Percentiles rank a stretch among this genome's conserved stretches.
phyloP scores from a whole-genome alignment of 2,888 invertebrate genomes.

The Tiliacea citrago region DNA sequence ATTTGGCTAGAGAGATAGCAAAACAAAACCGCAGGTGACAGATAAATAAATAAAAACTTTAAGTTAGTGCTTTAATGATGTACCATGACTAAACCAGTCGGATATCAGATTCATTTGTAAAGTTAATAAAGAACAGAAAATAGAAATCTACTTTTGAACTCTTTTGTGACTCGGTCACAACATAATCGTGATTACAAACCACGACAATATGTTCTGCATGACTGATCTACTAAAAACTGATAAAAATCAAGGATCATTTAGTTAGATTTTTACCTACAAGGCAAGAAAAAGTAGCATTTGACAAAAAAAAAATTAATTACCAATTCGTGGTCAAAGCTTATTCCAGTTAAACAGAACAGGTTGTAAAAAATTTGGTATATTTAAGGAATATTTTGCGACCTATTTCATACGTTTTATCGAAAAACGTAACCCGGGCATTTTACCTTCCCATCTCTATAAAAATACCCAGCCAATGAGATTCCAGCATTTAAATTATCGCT shows the following conservation, averaged over 20 bases:
- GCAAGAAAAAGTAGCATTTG: slow-evolving; percentile 39
- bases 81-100: slow-evolving; percentile 56
- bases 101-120: slow-evolving; percentile 62
- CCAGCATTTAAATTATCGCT: slow-evolving; percentile 31
- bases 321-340: slow-evolving; percentile 51
- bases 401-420: slow-evolving; percentile 60
- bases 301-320: slow-evolving; percentile 18
- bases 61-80: too few relatives aligned
- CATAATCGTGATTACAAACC: slow-evolving; percentile 45
- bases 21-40: too few relatives aligned
- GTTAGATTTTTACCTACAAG: slow-evolving; percentile 25
- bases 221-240: slow-evolving; percentile 47
- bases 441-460: slow-evolving; percentile 58
- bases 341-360: slow-evolving; percentile 58
- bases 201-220: slow-evolving; percentile 56
- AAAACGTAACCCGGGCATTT: slow-evolving; percentile 56
- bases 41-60: background rate
- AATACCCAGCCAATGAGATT: slow-evolving; percentile 53
- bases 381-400: slow-evolving; percentile 74
- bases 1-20: too few relatives aligned
- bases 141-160: slow-evolving; percentile 76
- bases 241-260: slow-evolving; percentile 38
- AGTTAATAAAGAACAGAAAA: slow-evolving; percentile 80
- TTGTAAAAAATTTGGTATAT: slow-evolving; percentile 68
- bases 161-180: slow-evolving; percentile 57